These are phyloP conservation scores for Eupithecia subumbrata DNA, from an alignment of 2,888 invertebrate species.

Conservation along the genomic window DNA sequence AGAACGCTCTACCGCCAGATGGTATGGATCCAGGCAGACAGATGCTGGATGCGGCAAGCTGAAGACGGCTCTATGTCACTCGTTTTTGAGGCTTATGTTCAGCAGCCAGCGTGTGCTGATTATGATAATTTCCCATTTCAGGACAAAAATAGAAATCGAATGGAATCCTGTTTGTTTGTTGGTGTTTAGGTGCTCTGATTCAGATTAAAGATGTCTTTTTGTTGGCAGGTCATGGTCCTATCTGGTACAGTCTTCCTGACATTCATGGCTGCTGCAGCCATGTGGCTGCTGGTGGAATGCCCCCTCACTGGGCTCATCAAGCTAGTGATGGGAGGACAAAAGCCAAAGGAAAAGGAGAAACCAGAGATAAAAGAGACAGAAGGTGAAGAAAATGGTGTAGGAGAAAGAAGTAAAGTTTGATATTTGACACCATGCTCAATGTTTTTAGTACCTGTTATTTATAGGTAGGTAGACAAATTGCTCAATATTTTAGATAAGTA, in stretches of 20 bases:
- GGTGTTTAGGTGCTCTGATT: neutral
- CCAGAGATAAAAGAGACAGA: constrained; percentile 7
- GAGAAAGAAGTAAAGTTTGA: constrained; percentile 33
- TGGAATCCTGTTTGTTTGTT: neutral
- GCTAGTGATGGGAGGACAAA: constrained; percentile 21
- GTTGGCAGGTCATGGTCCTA: constrained; percentile 56
- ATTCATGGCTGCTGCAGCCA: constrained; percentile 51
- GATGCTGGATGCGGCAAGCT: too few relatives aligned
- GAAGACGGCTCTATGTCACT: too few relatives aligned
- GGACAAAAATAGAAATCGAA: neutral
- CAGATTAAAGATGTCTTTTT: neutral
- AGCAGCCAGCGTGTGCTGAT: neutral
- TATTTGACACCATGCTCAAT: neutral
- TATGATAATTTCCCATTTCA: neutral
- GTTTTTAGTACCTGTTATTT: neutral
- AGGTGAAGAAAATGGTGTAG: neutral
- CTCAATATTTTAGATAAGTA: neutral
- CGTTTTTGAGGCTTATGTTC: neutral
- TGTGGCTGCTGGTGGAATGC: constrained; percentile 66
- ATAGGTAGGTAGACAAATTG: neutral
- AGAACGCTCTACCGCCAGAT: neutral
- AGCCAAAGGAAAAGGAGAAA: constrained; percentile 7
- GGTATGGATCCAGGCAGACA: neutral
- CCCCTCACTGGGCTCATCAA: constrained; percentile 51
- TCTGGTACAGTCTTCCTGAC: constrained; percentile 59